A percentile compares a stretch with the other conserved stretches of the same genome.
Conservation (phyloP, 64 coral and sea anemone species). For the Hydrozoanthus tunicans region DNA sequence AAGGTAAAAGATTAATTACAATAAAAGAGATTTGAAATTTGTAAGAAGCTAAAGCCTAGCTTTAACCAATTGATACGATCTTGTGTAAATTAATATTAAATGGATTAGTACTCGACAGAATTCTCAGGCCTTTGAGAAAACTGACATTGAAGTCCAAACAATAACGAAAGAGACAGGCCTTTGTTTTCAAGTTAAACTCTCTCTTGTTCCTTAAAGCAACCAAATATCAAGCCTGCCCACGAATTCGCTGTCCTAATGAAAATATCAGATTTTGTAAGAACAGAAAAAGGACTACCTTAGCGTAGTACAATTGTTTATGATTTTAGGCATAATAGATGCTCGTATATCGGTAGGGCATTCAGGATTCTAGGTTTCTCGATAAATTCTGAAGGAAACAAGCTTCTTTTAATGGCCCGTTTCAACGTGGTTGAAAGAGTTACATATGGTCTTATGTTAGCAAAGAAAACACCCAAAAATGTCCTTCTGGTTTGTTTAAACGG, state of each 20-base stretch:
- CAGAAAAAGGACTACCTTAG: neutral
- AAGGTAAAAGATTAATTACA: neutral
- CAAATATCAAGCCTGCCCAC: neutral
- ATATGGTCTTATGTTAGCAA: constrained; percentile 13
- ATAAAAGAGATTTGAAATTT: neutral
- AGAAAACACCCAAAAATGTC: constrained; percentile 43
- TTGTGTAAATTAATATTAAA: constrained; percentile 64
- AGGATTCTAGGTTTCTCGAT: constrained; percentile 45
- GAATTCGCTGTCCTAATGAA: constrained; percentile 13
- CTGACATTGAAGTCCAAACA: constrained; percentile 56
- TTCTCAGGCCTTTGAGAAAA: constrained; percentile 48
- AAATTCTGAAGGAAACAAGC: constrained; percentile 41
- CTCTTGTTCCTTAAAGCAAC: constrained; percentile 28
- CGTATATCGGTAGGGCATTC: constrained; percentile 27
- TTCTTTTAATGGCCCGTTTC: constrained; percentile 20
- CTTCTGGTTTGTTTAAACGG: constrained; percentile 44
- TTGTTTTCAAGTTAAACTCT: constrained; percentile 43
- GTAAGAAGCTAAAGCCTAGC: constrained; percentile 11
- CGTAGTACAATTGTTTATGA: constrained; percentile 34
- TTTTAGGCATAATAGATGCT: constrained; percentile 43
- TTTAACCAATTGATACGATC: constrained; percentile 36
- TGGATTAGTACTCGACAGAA: constrained; percentile 47
- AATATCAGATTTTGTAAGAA: constrained; percentile 9
- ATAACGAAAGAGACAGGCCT: neutral
- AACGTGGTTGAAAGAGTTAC: constrained; percentile 30